Conservation (phyloP, 2,888 invertebrate genomes). For the Tetrapedia diversipes region DNA sequence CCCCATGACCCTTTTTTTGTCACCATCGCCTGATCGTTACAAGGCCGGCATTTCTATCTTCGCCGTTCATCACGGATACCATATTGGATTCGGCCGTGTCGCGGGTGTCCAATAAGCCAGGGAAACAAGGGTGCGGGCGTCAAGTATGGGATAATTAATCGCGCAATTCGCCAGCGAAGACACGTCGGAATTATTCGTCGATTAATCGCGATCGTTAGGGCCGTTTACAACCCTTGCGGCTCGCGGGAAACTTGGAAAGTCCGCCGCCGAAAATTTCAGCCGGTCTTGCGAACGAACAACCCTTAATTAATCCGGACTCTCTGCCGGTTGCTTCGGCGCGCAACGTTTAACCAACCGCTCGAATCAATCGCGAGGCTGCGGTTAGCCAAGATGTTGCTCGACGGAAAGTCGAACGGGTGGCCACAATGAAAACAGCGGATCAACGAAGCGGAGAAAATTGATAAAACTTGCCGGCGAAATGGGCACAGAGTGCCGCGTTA, state of each 20-base stretch:
- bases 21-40: constrained; percentile 9
- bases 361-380: constrained; percentile 41
- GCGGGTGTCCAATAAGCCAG: constrained; percentile 33
- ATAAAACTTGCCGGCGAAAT: no score
- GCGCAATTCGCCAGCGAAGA: constrained; percentile 47
- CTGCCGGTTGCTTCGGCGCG: constrained; percentile 30
- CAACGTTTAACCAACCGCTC: constrained; percentile 48
- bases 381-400: constrained; percentile 15
- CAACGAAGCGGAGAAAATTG: no score
- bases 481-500: no score
- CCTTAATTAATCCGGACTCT: constrained; percentile 51
- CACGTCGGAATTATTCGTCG: constrained; percentile 58
- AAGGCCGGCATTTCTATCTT: constrained; percentile 54
- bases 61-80: constrained; percentile 67
- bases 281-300: constrained; percentile 40
- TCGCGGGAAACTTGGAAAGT: constrained; percentile 45
- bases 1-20: constrained; percentile 12
- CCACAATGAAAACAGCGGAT: no score
- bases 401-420: not conserved
- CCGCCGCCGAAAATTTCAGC: constrained; percentile 49
- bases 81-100: constrained; percentile 45
- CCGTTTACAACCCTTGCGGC: constrained; percentile 45
- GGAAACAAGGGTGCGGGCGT: constrained; percentile 21
- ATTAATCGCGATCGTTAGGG: constrained; percentile 58
- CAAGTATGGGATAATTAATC: constrained; percentile 49